A percentile compares a stretch with the other conserved stretches of the same genome.
Conservation (phyloP, 2,888 invertebrate genomes). For the Stenichneumon culpator region DNA sequence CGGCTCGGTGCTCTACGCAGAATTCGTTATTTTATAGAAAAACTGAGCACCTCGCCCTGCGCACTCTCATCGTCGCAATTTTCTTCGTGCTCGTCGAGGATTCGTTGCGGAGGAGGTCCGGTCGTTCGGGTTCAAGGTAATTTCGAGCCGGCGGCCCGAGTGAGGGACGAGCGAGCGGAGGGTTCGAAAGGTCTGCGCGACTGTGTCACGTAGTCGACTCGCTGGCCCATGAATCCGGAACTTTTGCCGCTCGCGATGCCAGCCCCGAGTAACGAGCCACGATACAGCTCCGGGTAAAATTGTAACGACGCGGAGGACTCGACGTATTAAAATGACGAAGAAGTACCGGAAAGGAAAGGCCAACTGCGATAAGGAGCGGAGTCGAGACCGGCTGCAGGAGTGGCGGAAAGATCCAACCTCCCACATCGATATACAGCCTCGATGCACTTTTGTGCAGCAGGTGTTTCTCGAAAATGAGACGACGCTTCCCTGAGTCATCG, state of each 20-base stretch:
- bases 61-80: constrained; percentile 29
- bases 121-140: constrained; percentile 60
- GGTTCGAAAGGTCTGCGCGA: constrained; percentile 68
- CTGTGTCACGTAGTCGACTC: constrained; percentile 75
- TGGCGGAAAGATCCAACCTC: constrained; percentile 65
- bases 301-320: constrained; percentile 46
- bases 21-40: constrained; percentile 31
- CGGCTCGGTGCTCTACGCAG: background rate
- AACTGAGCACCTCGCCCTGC: background rate
- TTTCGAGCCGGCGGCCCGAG: constrained; percentile 23
- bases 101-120: constrained; percentile 37
- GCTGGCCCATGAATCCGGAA: constrained; percentile 83
- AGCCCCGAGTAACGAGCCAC: constrained; percentile 8
- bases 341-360: constrained; percentile 63
- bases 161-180: constrained; percentile 42
- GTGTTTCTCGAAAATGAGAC: constrained; percentile 78
- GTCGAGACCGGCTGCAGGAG: constrained; percentile 76
- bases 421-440: background rate
- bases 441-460: constrained; percentile 73
- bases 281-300: background rate
- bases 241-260: constrained; percentile 72
- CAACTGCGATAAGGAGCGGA: background rate
- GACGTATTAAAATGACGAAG: constrained; percentile 27
- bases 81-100: constrained; percentile 30
- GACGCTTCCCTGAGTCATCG: constrained; percentile 80